phyloP scores from a whole-genome alignment of 2,888 invertebrate species.

The Eubasilissa splendida region DNA sequence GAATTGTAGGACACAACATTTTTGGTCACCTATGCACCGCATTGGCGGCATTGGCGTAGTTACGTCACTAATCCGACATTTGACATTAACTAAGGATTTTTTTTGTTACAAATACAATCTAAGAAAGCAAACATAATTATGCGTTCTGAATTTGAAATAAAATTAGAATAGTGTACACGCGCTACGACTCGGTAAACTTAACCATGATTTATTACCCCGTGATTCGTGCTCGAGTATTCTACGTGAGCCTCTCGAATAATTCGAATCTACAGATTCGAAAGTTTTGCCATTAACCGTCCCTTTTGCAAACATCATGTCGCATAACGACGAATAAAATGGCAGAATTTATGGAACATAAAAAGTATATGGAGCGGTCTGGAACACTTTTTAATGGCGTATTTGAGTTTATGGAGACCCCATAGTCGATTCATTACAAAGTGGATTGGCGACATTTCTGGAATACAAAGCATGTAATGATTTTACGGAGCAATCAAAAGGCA shows the following conservation, averaged over 20 bases:
- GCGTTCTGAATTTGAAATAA: constrained; percentile 10
- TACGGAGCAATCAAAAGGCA: background rate
- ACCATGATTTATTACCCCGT: constrained; percentile 1
- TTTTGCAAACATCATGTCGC: constrained; percentile 29
- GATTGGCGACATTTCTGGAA: constrained; percentile 24
- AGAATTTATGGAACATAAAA: constrained; percentile 31
- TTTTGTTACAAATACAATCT: background rate
- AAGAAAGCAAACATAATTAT: constrained; percentile 3
- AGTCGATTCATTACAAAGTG: constrained; percentile 26
- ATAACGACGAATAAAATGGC: constrained; percentile 28
- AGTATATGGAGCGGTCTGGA: constrained; percentile 11
- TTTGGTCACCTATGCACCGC: too few relatives aligned
- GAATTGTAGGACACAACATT: too few relatives aligned
- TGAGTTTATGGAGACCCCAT: constrained; percentile 14
- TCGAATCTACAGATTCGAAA: background rate
- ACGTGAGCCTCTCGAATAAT: background rate
- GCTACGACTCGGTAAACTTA: constrained; percentile 13
- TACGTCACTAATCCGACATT: too few relatives aligned
- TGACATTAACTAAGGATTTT: too few relatives aligned
- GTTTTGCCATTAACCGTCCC: constrained; percentile 18
- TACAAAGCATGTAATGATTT: constrained; percentile 9
- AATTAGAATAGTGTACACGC: constrained; percentile 15
- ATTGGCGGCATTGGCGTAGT: too few relatives aligned
- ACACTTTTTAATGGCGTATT: constrained; percentile 34
- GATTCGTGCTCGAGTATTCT: constrained; percentile 17